Evolutionary conservation across 2,797 vertebrate genomes (phyloP), one percentile per base, ranked within the genome.

Genomic region (Novumbra hubbsi): DNA sequence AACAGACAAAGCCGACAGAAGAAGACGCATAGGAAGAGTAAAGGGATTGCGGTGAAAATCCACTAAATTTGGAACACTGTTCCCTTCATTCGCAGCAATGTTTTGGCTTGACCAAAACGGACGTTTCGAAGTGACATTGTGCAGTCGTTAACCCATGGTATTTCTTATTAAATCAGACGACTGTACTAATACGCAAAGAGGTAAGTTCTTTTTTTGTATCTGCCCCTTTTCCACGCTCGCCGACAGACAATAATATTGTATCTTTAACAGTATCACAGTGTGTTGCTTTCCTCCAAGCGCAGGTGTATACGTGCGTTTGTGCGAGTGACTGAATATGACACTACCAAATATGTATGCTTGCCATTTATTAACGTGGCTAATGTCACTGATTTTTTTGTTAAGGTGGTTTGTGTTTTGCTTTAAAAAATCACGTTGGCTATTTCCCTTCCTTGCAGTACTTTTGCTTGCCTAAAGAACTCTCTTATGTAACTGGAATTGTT

Each of bases 401-500:
- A 24, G 48, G 45, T 52, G 27, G 27, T 68, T n/a, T 73, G 73
- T 24, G 24, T 70, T 24, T 38, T 28, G 52, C 60, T 21, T 21
- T 41, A 7, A 4, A 41, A n/a, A 21, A 66, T 15, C 74, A 21
- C 57, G 15, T 70, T 38, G 63, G 60, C 34, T 73, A 30, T 72
- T 27, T 55, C 5, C 50, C 52, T 69, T 69, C 27, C 41, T 48
- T 70, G 48, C 64, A 38, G 75, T 60, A 72, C 6, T 80, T 71
- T 71, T 68, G 68, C 55, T 68, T 27, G 73, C 79, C 65, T 73
- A 48, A 73, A 60, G 8, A 65, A 70, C 34, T 69, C 65, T 78
- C 85, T 94, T 93, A 92, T 89, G 82, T 92, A 93, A 93, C 76
- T 83, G 85, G 82, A 88, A 87, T 85, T 82, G 80, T 62, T 82